Percentiles rank a stretch among this genome's conserved stretches.
These are phyloP conservation scores for Halcyon malimbica DNA, from an alignment of 2,113 vertebrate species.

Conservation along the genomic window DNA sequence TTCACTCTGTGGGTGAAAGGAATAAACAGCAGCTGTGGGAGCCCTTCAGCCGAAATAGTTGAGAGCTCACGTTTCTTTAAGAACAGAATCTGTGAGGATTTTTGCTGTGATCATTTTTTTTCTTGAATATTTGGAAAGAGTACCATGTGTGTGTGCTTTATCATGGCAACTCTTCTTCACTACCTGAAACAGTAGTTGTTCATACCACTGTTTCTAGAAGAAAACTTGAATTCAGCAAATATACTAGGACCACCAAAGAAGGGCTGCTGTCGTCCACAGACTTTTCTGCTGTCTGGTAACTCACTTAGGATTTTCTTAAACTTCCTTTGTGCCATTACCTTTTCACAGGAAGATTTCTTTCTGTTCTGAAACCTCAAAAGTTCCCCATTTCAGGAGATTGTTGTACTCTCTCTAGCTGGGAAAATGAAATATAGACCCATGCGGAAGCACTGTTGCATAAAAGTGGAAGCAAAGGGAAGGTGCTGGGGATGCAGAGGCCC, in stretches of 20 bases:
- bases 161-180: not conserved
- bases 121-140: not conserved
- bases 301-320: slow-evolving; percentile 18
- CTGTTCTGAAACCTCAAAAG: slow-evolving; percentile 40
- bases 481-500: slow-evolving; percentile 19
- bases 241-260: not conserved
- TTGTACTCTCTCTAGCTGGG: slow-evolving; percentile 26
- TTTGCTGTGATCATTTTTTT: not conserved
- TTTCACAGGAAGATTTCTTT: slow-evolving; percentile 51
- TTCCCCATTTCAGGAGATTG: slow-evolving; percentile 40
- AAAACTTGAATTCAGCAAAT: not conserved
- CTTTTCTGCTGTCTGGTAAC: not conserved
- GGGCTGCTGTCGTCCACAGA: not conserved
- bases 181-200: not conserved
- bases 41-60: not conserved
- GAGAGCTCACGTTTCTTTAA: slow-evolving; percentile 2
- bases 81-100: not conserved
- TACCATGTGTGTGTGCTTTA: fast-evolving
- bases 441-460: slow-evolving; percentile 8
- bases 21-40: slow-evolving; percentile 29
- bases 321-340: slow-evolving; percentile 26
- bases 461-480: not conserved
- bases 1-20: slow-evolving; percentile 4
- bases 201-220: not conserved
- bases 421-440: slow-evolving; percentile 38